These are phyloP conservation scores for Drosophila rubida DNA, from an alignment of 2,888 invertebrate species.

Conservation along the genomic window DNA sequence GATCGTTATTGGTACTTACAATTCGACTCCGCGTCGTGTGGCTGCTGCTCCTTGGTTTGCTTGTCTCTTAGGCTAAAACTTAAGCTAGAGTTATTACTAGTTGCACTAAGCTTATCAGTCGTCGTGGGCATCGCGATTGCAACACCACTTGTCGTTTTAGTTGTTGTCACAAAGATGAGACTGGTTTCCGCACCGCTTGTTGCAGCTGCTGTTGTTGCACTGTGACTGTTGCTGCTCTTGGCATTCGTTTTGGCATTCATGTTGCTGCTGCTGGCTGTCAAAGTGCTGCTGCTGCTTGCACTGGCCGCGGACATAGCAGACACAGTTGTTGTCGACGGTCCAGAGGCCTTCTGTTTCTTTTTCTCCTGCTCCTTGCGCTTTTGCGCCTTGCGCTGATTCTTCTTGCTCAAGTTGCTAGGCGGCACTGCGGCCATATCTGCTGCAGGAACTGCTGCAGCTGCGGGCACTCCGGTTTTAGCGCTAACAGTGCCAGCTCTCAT, in stretches of 20 bases:
- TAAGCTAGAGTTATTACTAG: constrained; percentile 77
- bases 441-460: constrained; percentile 11
- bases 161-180: constrained; percentile 52
- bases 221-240: constrained; percentile 33
- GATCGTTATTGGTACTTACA: constrained; percentile 28
- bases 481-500: constrained; percentile 10
- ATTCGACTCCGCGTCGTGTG: constrained; percentile 18
- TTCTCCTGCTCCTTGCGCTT: constrained; percentile 80
- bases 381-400: constrained; percentile 64
- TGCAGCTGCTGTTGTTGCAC: constrained; percentile 4
- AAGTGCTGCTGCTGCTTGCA: constrained; percentile 31
- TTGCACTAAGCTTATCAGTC: constrained; percentile 82
- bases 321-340: constrained; percentile 35
- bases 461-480: constrained; percentile 10
- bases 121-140: constrained; percentile 48
- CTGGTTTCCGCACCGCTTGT: constrained; percentile 32
- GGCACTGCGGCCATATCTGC: constrained; percentile 17
- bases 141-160: constrained; percentile 52
- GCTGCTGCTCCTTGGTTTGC: constrained; percentile 48
- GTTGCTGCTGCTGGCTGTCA: constrained; percentile 27
- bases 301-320: constrained; percentile 40
- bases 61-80: constrained; percentile 76
- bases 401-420: constrained; percentile 42
- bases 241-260: constrained; percentile 13
- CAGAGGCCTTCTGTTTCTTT: constrained; percentile 64